A percentile compares a stretch with the other conserved stretches of the same genome.
These are phyloP conservation scores for Halcyon leucocephala DNA, from an alignment of 2,797 vertebrate genomes.

Conservation along the genomic window DNA sequence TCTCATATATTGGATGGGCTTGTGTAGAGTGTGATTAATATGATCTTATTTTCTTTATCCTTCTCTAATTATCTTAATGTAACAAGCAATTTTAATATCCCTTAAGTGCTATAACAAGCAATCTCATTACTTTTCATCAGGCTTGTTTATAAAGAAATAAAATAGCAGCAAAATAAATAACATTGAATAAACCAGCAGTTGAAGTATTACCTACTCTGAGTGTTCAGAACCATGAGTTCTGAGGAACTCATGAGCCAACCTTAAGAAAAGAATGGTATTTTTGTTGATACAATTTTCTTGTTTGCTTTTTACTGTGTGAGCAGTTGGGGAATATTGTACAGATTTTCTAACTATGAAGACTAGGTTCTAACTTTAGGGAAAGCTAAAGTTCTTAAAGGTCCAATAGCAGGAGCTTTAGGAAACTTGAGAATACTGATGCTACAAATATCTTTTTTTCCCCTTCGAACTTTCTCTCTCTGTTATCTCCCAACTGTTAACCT, in stretches of 20 bases:
- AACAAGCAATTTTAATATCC: slow-evolving; percentile 25
- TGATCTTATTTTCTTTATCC: background rate
- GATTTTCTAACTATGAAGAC: background rate
- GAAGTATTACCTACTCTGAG: background rate
- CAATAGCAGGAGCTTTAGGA: background rate
- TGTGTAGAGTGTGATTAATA: background rate
- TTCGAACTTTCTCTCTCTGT: background rate
- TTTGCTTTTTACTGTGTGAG: background rate
- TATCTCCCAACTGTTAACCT: background rate
- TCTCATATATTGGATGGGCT: background rate
- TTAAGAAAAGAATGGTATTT: background rate
- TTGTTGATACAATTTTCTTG: background rate
- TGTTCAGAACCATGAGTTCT: background rate
- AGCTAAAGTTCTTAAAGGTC: background rate
- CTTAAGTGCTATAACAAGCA: background rate
- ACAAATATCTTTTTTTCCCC: rapidly evolving
- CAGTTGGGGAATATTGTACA: background rate
- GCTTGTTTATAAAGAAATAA: slow-evolving; percentile 35
- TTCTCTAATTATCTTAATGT: slow-evolving; percentile 37
- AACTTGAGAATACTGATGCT: background rate
- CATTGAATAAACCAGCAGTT: background rate
- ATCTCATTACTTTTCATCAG: slow-evolving; percentile 35
- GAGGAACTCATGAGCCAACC: background rate
- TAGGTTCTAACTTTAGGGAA: background rate
- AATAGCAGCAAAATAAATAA: slow-evolving; percentile 10